phyloP scores from a whole-genome alignment of 2,113 vertebrate species.

The Heptranchias perlo region DNA sequence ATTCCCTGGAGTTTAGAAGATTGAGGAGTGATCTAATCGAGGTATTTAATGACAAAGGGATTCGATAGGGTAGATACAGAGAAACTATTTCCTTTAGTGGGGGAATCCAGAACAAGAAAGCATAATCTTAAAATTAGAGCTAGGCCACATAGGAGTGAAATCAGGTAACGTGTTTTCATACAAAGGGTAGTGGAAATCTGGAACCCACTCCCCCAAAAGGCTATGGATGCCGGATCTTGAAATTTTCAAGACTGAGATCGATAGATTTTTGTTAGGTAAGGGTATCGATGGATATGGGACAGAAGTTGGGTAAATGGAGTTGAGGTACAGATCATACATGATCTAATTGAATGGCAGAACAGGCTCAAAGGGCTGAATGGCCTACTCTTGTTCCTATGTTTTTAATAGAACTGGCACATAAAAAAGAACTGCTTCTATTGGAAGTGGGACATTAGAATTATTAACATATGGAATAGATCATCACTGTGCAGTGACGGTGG shows the following conservation, averaged over 20 bases:
- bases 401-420: not conserved
- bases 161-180: not conserved
- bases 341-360: not conserved
- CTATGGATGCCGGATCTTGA: not conserved
- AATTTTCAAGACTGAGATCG: not conserved
- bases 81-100: not conserved
- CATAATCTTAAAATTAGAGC: not conserved
- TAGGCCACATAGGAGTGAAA: not conserved
- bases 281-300: not conserved
- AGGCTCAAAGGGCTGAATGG: not conserved
- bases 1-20: not conserved
- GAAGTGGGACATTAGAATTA: not conserved
- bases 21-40: not conserved
- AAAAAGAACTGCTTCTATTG: not conserved
- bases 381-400: not conserved
- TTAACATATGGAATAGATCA: not conserved
- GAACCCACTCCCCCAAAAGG: not conserved
- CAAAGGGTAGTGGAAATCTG: not conserved
- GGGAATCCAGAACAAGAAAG: not conserved
- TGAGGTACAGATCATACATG: not conserved
- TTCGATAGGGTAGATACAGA: not conserved
- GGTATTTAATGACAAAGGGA: not conserved
- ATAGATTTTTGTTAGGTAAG: not conserved
- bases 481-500: too few relatives aligned
- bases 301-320: not conserved